Evolutionary conservation across 1,140 invertebrate genomes (phyloP).

Genomic region (Manduca sexta): DNA sequence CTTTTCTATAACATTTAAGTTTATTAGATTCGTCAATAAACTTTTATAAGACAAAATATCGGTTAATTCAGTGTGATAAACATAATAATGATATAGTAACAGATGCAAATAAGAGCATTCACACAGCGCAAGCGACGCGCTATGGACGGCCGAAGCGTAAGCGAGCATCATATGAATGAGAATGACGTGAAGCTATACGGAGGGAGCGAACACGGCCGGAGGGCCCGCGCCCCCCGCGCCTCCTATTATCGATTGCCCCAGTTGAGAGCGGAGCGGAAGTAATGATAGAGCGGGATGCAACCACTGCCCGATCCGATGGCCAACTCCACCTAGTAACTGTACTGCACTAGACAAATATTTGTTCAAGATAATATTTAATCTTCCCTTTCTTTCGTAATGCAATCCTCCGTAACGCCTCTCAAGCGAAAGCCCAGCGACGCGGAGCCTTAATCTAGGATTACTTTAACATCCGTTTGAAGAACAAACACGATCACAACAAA

Average conservation of each 20-base stretch:
- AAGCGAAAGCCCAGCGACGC: constrained; percentile 1
- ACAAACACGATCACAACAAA: not conserved
- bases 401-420: constrained; percentile 30
- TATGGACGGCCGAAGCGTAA: constrained; percentile 40
- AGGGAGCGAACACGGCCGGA: constrained; percentile 22
- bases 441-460: not conserved
- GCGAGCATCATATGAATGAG: constrained; percentile 61
- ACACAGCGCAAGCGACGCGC: constrained; percentile 13
- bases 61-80: too few species aligned
- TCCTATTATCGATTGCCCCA: constrained; percentile 69
- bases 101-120: not conserved
- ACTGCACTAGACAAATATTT: constrained; percentile 67
- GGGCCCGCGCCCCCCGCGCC: constrained; percentile 23
- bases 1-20: too few species aligned
- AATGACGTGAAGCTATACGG: constrained; percentile 46
- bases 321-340: constrained; percentile 55
- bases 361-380: constrained; percentile 64
- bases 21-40: too few species aligned
- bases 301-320: constrained; percentile 59
- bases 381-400: constrained; percentile 47
- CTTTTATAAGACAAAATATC: too few species aligned
- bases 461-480: not conserved
- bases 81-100: too few species aligned
- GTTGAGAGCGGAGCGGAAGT: constrained; percentile 68
- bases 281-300: constrained; percentile 71